Evolutionary conservation across 2,797 vertebrate species (phyloP), one percentile per base, ranked within the genome.

Genomic region (Hemibagrus guttatus): DNA sequence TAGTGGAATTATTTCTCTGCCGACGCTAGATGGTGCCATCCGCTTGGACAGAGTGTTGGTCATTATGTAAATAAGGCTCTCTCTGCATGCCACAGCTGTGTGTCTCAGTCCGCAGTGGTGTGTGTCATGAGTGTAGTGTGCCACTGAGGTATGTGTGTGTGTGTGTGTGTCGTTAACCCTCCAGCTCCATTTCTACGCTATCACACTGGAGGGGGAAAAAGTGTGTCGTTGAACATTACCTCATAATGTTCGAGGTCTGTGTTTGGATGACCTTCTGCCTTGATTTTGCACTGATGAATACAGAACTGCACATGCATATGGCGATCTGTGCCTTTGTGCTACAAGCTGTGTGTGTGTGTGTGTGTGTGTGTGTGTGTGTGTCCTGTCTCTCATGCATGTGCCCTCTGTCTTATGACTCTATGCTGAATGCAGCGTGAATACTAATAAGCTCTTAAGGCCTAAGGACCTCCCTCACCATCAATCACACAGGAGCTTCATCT

Each of bases 361-460:
- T 42, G 61, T 87, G 68, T 26, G 75, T 42, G 23, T 63, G 59
- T 49, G 14, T 46, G 90, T 92, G 89, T 91, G 88, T 83, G 90
- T 82, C 83, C 87, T 86, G 87, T 86, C 85, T 90, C 74, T 84
- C 68, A 82, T 85, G 88, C 85, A 92, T 85, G 71, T 80, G 80
- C 93, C 93, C 94, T 93, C 90, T 91, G 91, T 91, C 93, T 85
- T 89, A 93, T 89, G 72, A 93, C 91, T 84, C 83, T 91, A 90
- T 92, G 92, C 90, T 90, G 91, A 92, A 94, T 93, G 92, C 92
- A 89, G 90, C 90, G 72, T 95, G 95, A 95, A 96, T 96, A 94
- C 95, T 95, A 95, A 96, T 95, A 92, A 94, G 93, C 94, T 95
- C 94, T 94, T 95, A 94, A 95, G 94, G 92, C 93, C 93, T 93